Conservation (phyloP, 2,888 invertebrate genomes). For the Drosophila robusta region DNA sequence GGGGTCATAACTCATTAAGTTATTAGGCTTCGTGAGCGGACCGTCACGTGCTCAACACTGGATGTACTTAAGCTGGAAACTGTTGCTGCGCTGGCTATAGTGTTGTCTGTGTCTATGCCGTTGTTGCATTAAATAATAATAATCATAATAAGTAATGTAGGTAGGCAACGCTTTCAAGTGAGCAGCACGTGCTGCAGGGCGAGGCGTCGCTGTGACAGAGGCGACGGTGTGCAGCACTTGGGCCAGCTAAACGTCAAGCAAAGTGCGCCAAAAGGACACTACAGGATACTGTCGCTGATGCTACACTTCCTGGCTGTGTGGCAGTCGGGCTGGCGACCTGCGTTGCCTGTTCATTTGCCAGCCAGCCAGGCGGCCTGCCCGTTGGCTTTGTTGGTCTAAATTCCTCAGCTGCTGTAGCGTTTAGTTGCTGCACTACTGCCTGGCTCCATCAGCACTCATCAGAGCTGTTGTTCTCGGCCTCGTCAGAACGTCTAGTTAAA, state of each 20-base stretch:
- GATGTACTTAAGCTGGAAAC: constrained; percentile 35
- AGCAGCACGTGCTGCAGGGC: constrained; percentile 49
- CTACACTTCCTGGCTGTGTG: constrained; percentile 72
- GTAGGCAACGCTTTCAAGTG: constrained; percentile 63
- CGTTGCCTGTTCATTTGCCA: constrained; percentile 72
- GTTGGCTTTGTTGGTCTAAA: constrained; percentile 65
- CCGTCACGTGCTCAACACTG: constrained; percentile 55
- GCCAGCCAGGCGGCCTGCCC: constrained; percentile 23
- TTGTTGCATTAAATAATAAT: constrained; percentile 77
- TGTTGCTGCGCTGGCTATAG: constrained; percentile 61
- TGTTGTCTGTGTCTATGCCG: constrained; percentile 51
- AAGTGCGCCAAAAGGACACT: constrained; percentile 78
- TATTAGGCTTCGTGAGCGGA: constrained; percentile 20
- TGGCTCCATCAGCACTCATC: constrained; percentile 53
- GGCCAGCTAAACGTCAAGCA: constrained; percentile 74
- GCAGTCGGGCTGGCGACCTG: constrained; percentile 41
- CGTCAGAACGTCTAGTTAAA: constrained; percentile 68
- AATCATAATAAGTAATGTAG: constrained; percentile 78
- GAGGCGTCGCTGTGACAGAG: background rate
- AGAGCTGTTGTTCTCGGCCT: constrained; percentile 48
- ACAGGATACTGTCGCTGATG: constrained; percentile 78
- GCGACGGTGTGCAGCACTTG: constrained; percentile 39
- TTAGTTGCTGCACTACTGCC: constrained; percentile 58
- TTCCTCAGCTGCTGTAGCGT: constrained; percentile 65
- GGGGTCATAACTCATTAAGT: background rate